Evolutionary conservation across 2,888 invertebrate species (phyloP), one percentile per base, ranked within the genome.

Genomic region (Mongoloraphidia duomilia): DNA sequence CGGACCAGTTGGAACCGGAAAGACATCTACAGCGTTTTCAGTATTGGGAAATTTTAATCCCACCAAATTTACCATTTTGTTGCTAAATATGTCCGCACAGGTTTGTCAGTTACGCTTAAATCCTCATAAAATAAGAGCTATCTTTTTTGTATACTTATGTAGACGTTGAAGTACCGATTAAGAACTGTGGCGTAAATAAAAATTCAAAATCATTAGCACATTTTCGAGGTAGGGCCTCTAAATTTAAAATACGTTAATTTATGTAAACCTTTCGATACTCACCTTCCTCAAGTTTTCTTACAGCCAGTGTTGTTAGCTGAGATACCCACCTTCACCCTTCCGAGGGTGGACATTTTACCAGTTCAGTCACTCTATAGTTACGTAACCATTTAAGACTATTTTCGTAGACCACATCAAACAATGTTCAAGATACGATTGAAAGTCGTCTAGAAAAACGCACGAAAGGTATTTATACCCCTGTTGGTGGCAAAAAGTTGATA

Each of bases 81-180:
- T 81, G 33, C 77, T 92, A 51, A 90, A 90, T 65, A 87, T 92
- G 82, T 91, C 90, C 0, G 91, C 90, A 0, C 88, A 80, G 70
- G 76, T 76, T 59, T 38, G 38, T 41, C 36, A 9, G 38, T 12
- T 39, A n/a, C 26, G 3, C 5, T 26, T 26, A 26, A 26, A 26
- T 26, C 26, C 26, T 26, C 26, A 26, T 26, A 26, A 26, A 26
- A 26, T 26, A 6, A 26, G 26, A 26, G 6, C 6, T 26, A 26
- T 26, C 26, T 26, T 26, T 6, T 26, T 26, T 3, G 26, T 6
- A 26, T 6, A 26, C 6, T 26, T 26, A 26, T 26, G 26, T 5
- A 3, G 17, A 17, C 17, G 17, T 17, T 17, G 17, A 3, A 17
- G 26, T 26, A 26, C 3, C 26, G 26, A 26, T 17, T 17, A 26